Base-by-base conservation (phyloP, 2,888 invertebrate genomes). In the Lasioglossum malachurum region DNA sequence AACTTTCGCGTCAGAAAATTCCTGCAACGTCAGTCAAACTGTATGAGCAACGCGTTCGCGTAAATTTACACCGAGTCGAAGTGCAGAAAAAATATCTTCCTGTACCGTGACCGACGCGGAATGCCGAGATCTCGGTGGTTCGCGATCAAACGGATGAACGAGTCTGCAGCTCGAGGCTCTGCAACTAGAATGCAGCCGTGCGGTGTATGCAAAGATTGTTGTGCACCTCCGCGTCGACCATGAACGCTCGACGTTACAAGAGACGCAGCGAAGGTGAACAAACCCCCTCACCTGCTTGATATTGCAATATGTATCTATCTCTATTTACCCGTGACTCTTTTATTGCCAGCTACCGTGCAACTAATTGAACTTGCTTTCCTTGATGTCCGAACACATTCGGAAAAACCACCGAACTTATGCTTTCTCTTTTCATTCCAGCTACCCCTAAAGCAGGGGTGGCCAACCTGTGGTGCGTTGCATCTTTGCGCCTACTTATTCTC, bases 71-170 rank as follows among this genome's bases (percentile, higher is more conserved):
- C 41, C 46, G 35, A 49, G 12, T 38, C 60, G 69, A 73, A 49
- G 44, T n/a, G 74, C 35, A 57, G 41, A 57, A 82, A 84, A 73
- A 44, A 78, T 71, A 78, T 76, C 69, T 76, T 77, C 76, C 79
- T 57, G n/a, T 79, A 78, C 78, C 78, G 78, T 88, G 88, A 84
- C 87, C 87, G 82, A 89, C 77, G 77, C 64, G 86, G 89, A 86
- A 88, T 89, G 89, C 64, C 75, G 72, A 82, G 86, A 82, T 83
- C 86, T 82, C 60, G 78, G 53, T 67, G 78, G 60, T 78, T 80
- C 82, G 71, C 82, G 84, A 83, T 84, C 87, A 86, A 86, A 86
- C 78, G 78, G 82, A 88, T 78, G 87, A 85, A 85, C 83, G 80
- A 79, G 81, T 82, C 88, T 77, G 75, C 85, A 76, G 88, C 88